Evolutionary conservation across 2,113 vertebrate genomes (phyloP), one percentile per base, ranked within the genome.

Genomic region (Apodemus sylvaticus): DNA sequence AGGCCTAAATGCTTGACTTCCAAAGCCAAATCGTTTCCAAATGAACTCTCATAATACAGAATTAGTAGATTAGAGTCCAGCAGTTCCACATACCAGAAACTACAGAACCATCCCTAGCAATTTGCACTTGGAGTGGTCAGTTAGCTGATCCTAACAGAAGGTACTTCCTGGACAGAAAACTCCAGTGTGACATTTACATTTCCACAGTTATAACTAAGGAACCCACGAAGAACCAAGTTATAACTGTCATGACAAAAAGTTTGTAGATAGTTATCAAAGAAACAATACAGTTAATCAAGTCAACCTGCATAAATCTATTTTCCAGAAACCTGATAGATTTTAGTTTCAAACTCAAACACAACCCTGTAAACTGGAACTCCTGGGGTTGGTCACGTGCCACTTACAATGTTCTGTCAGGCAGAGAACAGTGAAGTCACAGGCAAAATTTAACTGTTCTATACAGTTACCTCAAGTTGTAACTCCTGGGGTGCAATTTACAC

Each of bases 21-120:
- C 73, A 94, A 19, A 92, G 76, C 85, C 66, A 90, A 39, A 92
- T 68, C 90, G 51, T 89, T 95, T 94, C 73, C 68, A 93, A 24
- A 62, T 78, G 76, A 71, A 91, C 87, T 95, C 71, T 94, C 89
- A 68, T n/a, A 95, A 95, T 70, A 86, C 29, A 89, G 85, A 96
- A 97, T 91, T 79, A 87, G 68, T 83, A 90, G 8, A 3, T 90
- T 95, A 58, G 81, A 93, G 68, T 91, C 82, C 62, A 90, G 26
- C 31, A 95, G 82, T 77, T 92, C 90, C 74, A 95, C 93, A 39
- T 58, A 55, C 58, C 81, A 96, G 86, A 91, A 95, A 82, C 87
- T 91, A 94, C 6, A 89, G 76, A 60, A 82, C 22, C 22, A 86
- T 97, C 95, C 60, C 83, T 17, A 86, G 55, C 83, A 34, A 39